Evolutionary conservation across 1,140 invertebrate genomes (phyloP), one percentile per base, ranked within the genome.

Genomic region (Epicauta chinensis): DNA sequence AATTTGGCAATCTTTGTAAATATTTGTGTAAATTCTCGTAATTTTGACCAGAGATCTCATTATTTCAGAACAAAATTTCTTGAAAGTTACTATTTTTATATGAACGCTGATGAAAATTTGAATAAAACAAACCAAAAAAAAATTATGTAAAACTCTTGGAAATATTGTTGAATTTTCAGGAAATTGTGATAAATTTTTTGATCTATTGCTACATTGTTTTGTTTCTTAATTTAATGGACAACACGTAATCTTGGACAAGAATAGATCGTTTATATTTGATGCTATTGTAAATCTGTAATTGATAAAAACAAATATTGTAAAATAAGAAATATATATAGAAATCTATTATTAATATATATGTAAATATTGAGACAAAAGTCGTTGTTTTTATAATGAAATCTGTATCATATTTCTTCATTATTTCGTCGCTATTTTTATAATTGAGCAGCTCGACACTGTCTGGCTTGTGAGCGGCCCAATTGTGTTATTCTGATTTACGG

Each of bases 41-140:
- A 46, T 52, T 38, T 43, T 46, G 52, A 55, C 47, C 56, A 53
- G 43, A 63, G 52, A 64, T 62, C 59, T 65, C 63, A 56, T 23
- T 23, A 2, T 23, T 23, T 23, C 23, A 23, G 4, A 23, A 23
- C 3, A 40, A 55, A 60, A 56, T 53, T 47, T 59, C 46, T 50
- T 51, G 44, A 54, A 62, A 57, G 55, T 55, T 58, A 53, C 56
- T 64, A 66, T 66, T 64, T 66, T 66, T 64, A 53, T 65, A 63
- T 61, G 51, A 38, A 51, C 39, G 36, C 51, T 56, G 50, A 60
- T 23, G 23, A 7, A 23, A 23, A 23, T 23, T 23, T 23, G 4
- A 5, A 5, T 23, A 7, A 23, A 23, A 2, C 4, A 23, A 23
- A 23, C 23, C 23, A 23, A 23, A 23, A 23, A 23, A 23, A 23